A percentile compares a stretch with the other conserved stretches of the same genome.
Evolutionary conservation across 2,113 vertebrate genomes (phyloP).

Genomic region (Eidolon helvum): DNA sequence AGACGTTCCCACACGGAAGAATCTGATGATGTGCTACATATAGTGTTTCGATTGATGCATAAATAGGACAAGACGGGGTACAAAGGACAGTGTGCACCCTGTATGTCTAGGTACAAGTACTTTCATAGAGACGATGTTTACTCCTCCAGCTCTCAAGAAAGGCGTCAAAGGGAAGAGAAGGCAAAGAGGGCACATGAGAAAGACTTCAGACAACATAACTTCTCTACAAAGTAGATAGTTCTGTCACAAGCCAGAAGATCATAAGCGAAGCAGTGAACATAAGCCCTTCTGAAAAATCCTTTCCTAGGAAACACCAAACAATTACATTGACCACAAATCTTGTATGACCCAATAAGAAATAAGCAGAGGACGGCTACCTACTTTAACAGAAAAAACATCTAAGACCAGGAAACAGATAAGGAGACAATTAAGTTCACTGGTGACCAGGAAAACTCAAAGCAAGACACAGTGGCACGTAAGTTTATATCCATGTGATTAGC

Average conservation of each 20-base stretch:
- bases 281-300: background rate
- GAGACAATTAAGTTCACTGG: background rate
- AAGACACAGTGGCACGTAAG: no score
- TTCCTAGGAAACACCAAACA: background rate
- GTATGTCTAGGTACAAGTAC: background rate
- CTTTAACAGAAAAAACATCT: background rate
- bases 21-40: background rate
- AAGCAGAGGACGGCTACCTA: background rate
- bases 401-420: background rate
- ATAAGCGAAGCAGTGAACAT: background rate
- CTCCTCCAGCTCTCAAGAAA: background rate
- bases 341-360: background rate
- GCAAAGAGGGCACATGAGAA: background rate
- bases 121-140: background rate
- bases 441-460: background rate
- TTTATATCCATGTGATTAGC: no score
- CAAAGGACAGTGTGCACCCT: fast-evolving
- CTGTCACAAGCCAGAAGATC: background rate
- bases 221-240: background rate
- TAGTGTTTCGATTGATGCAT: background rate
- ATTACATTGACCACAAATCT: background rate
- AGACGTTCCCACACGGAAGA: background rate
- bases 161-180: background rate
- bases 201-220: background rate
- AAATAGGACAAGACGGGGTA: background rate